Evolutionary conservation across 1,140 invertebrate genomes (phyloP).

Genomic region (Colletes gigas): DNA sequence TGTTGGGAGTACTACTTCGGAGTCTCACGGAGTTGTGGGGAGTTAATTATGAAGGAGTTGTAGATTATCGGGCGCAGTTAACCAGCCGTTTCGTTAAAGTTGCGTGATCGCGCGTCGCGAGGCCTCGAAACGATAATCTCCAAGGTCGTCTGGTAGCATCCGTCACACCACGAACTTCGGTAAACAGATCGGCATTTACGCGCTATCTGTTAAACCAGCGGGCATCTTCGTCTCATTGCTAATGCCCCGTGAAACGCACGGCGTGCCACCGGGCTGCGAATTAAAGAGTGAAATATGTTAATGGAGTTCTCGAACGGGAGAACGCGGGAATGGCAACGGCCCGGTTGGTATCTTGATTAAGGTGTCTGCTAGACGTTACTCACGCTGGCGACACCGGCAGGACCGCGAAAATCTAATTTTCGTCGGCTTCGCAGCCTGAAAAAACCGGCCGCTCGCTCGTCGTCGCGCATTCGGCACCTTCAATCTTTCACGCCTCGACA

Average conservation of each 20-base stretch:
- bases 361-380: constrained; percentile 75
- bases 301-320: constrained; percentile 70
- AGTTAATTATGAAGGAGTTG: too few relatives aligned
- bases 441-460: constrained; percentile 53
- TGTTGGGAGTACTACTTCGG: too few relatives aligned
- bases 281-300: constrained; percentile 78
- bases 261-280: constrained; percentile 66
- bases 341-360: constrained; percentile 77
- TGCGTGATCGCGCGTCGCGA: not conserved
- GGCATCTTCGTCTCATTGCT: constrained; percentile 65
- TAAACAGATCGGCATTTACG: constrained; percentile 18
- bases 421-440: constrained; percentile 63
- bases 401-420: constrained; percentile 76
- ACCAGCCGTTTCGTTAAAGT: too few relatives aligned
- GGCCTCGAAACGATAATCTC: not conserved
- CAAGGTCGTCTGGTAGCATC: too few relatives aligned
- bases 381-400: constrained; percentile 65
- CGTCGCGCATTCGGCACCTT: constrained; percentile 36
- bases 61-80: too few relatives aligned
- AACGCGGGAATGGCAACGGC: constrained; percentile 54
- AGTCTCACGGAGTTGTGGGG: too few relatives aligned
- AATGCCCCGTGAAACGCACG: constrained; percentile 74
- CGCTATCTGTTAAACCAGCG: not conserved
- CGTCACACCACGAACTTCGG: not conserved
- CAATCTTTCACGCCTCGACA: constrained; percentile 52